A percentile compares a stretch with the other conserved stretches of the same genome.
Conservation (phyloP, 2,888 invertebrate genomes). For the Lydus trimaculatus region DNA sequence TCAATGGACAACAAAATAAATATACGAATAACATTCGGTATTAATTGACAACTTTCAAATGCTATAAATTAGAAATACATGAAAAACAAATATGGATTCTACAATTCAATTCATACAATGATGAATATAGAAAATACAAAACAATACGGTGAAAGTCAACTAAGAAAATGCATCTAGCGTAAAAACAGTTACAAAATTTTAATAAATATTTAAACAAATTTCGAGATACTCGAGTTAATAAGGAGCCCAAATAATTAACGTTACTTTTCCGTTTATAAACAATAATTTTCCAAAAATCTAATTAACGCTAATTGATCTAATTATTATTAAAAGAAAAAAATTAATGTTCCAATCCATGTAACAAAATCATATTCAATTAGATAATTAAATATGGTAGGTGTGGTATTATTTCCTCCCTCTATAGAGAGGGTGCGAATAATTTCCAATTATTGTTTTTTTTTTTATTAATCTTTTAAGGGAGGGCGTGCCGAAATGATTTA, state of each 20-base stretch:
- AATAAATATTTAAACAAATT: not conserved
- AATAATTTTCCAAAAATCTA: not conserved
- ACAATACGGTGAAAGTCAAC: not conserved
- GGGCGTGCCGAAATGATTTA: not conserved
- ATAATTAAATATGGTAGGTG: constrained; percentile 29
- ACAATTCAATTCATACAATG: no score
- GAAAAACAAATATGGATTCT: no score
- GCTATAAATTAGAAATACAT: not conserved
- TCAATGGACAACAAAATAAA: constrained; percentile 18
- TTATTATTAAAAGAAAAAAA: not conserved
- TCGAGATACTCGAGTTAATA: not conserved
- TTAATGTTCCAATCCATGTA: not conserved
- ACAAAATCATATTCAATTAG: constrained; percentile 26
- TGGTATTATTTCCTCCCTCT: constrained; percentile 19
- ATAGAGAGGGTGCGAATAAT: constrained; percentile 21
- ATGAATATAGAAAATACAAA: not conserved
- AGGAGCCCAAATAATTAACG: not conserved
- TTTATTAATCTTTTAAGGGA: constrained; percentile 5
- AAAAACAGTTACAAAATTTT: not conserved
- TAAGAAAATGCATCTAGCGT: not conserved
- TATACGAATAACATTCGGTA: not conserved
- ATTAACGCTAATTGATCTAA: no score
- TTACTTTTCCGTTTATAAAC: not conserved
- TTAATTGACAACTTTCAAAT: constrained; percentile 4
- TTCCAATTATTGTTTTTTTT: constrained; percentile 16